These are phyloP conservation scores for Nyctibius grandis DNA, from an alignment of 2,797 vertebrate genomes.

Conservation along the genomic window DNA sequence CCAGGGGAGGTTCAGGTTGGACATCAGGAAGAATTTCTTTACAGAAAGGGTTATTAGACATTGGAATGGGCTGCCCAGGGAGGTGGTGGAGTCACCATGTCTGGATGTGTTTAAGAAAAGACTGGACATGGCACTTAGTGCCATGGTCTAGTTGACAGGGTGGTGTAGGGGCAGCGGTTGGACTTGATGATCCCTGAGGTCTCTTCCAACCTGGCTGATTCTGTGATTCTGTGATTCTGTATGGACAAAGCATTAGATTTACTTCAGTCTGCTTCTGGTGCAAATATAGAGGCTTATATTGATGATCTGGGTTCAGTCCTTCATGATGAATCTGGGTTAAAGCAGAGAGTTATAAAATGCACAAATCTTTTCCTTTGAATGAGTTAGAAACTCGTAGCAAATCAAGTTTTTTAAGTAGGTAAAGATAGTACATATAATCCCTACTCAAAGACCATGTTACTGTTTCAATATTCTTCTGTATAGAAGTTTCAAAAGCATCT, in stretches of 20 bases:
- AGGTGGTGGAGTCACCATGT: too few species aligned
- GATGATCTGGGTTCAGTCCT: background rate
- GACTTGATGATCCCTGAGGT: too few species aligned
- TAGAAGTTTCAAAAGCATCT: background rate
- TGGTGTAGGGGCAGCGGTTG: too few species aligned
- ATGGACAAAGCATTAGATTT: background rate
- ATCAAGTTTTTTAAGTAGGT: background rate
- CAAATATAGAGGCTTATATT: background rate
- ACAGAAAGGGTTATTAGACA: too few species aligned
- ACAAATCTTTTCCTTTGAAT: background rate
- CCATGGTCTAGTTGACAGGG: too few species aligned
- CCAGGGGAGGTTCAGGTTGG: too few species aligned
- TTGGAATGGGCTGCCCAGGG: too few species aligned
- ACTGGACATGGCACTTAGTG: too few species aligned
- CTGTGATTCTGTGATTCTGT: too few species aligned
- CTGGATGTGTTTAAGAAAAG: too few species aligned
- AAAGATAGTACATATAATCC: background rate
- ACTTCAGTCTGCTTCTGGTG: background rate
- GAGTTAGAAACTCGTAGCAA: background rate
- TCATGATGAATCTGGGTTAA: background rate
- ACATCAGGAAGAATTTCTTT: too few species aligned
- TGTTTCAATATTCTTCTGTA: background rate
- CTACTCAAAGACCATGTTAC: background rate
- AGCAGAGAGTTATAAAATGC: background rate
- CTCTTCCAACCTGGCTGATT: too few species aligned